Conservation (phyloP, 2,888 invertebrate genomes). For the Melinaea menophilus region DNA sequence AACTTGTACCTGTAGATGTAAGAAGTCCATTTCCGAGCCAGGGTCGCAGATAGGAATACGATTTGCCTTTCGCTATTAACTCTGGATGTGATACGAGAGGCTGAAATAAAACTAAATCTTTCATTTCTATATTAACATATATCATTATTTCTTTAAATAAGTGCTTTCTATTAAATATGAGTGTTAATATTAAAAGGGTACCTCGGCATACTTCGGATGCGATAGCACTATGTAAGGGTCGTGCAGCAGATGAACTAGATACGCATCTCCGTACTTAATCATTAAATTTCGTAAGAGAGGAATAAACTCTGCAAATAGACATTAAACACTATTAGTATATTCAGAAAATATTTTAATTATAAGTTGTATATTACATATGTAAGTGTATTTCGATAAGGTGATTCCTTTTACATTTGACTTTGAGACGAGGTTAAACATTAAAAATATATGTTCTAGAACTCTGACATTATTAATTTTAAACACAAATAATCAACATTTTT, state of each 20-base stretch:
- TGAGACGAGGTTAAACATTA: too few relatives aligned
- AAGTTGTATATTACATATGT: too few relatives aligned
- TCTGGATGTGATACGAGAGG: conserved; percentile 18
- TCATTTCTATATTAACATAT: too few relatives aligned
- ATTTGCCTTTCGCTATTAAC: conserved; percentile 23
- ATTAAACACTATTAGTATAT: too few relatives aligned
- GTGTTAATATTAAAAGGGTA: background rate
- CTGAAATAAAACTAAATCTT: conserved; percentile 12
- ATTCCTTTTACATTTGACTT: too few relatives aligned
- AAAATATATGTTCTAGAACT: too few relatives aligned
- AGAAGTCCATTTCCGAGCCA: conserved; percentile 30
- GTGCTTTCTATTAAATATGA: too few relatives aligned
- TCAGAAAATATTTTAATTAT: too few relatives aligned
- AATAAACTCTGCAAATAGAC: conserved; percentile 18
- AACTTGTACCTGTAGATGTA: conserved; percentile 25
- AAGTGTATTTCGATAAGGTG: too few relatives aligned
- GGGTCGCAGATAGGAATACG: conserved; percentile 20
- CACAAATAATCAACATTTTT: too few relatives aligned
- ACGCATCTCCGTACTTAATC: conserved; percentile 15
- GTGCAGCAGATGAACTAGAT: conserved; percentile 18
- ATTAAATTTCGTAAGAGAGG: conserved; percentile 13
- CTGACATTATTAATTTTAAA: too few relatives aligned
- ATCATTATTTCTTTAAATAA: too few relatives aligned
- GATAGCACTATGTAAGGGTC: conserved; percentile 16
- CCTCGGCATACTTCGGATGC: conserved; percentile 25